Base-by-base conservation (phyloP, 2,888 invertebrate genomes). In the Trichogramma evanescens region DNA sequence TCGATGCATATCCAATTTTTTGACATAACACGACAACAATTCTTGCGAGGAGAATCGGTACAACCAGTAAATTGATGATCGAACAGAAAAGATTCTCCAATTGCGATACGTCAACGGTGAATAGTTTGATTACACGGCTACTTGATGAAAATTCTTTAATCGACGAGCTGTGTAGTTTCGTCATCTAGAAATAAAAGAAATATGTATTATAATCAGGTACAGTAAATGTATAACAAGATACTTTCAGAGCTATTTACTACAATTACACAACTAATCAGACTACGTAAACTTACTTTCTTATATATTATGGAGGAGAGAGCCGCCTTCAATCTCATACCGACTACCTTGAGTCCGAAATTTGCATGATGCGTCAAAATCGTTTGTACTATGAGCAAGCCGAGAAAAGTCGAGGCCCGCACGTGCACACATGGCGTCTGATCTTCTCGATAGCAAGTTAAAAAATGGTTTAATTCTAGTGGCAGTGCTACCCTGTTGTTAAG, bases 21-120 rank as follows among this genome's bases (percentile, higher is more conserved):
- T 70, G 69, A 77, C 83, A 86, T 66, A 85, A 80, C 48, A 88
- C 78, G 54, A 75, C 80, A n/a, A 83, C 79, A 6, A 85, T 83
- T 13, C 88, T 82, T 0, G 85, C 78, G 9, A 86, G 84, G 68
- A 89, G 86, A 8, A 91, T 80, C 0, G 91, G 91, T 78, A 88
- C 88, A 58, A 91, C 84, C 89, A 91, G 89, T 48, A 91, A 74
- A 73, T 86, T 91, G 75, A 91, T 89, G 8, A 91, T 76, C 71
- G 85, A 86, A 53, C 84, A 70, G 10, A 86, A 82, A 39, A 86
- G 84, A 75, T 86, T 76, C 72, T 93, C 92, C 72, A 93, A 90
- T 62, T 91, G 82, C 68, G 86, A 86, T 3, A 92, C 91, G 72
- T 93, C 93, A 69, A 91, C 92, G 0, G 92, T 89, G 79, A 93